Conservation (phyloP, 2,888 invertebrate species). For the Notocelia uddmanniana region DNA sequence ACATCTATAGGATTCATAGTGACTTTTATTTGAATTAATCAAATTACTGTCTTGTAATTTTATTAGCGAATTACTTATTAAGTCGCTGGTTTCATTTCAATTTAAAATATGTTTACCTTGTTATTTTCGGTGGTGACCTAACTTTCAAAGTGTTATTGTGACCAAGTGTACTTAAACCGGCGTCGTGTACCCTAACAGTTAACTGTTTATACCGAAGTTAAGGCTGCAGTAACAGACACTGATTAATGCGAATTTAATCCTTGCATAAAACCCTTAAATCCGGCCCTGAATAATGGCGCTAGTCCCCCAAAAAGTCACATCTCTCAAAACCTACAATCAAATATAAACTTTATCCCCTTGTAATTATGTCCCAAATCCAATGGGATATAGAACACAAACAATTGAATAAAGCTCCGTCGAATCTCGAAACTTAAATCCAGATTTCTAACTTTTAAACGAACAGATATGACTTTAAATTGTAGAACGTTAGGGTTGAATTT, state of each 20-base stretch:
- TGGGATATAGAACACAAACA: slow-evolving; percentile 49
- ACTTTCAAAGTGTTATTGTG: slow-evolving; percentile 40
- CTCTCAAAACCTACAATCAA: slow-evolving; percentile 57
- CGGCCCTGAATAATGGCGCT: slow-evolving; percentile 82
- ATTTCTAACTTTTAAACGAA: slow-evolving; percentile 78
- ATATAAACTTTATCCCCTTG: slow-evolving; percentile 62
- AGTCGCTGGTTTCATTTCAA: too few species aligned
- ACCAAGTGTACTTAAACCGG: slow-evolving; percentile 68
- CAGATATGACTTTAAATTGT: slow-evolving; percentile 76
- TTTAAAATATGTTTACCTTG: too few species aligned
- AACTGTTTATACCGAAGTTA: slow-evolving; percentile 85
- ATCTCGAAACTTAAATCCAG: slow-evolving; percentile 57
- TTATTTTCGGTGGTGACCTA: background rate
- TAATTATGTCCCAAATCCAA: slow-evolving; percentile 58
- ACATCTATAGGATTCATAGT: background rate
- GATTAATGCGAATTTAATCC: slow-evolving; percentile 90
- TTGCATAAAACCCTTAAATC: slow-evolving; percentile 87
- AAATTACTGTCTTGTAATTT: too few species aligned
- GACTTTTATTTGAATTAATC: too few species aligned
- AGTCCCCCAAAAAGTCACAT: slow-evolving; percentile 82
- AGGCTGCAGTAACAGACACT: slow-evolving; percentile 86
- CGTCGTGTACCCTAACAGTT: slow-evolving; percentile 82
- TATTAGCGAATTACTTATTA: too few species aligned
- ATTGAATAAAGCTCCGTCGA: slow-evolving; percentile 48
- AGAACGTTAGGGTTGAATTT: slow-evolving; percentile 73